These are phyloP conservation scores for Lytechinus variegatus DNA, from an alignment of 35 echinoderm and acorn worm genomes.

Conservation along the genomic window DNA sequence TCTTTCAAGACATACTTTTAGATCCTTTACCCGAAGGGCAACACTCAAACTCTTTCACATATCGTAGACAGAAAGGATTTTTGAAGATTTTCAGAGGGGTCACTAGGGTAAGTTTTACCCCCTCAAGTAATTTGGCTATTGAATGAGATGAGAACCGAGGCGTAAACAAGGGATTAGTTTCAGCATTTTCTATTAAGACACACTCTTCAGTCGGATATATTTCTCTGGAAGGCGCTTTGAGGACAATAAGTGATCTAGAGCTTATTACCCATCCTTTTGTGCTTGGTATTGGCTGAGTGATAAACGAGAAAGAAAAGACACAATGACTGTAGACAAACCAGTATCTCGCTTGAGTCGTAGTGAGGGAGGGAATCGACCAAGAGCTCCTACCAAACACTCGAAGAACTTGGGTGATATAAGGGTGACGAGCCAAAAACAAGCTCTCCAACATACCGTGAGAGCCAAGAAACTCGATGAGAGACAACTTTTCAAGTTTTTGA, in stretches of 20 bases:
- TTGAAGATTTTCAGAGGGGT: neutral
- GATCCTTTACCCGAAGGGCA: neutral
- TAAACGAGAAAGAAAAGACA: neutral
- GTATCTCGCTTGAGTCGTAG: neutral
- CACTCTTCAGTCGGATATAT: neutral
- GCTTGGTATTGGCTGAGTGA: neutral
- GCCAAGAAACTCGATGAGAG: conserved; percentile 87
- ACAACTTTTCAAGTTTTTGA: conserved; percentile 78
- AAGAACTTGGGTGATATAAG: conserved; percentile 63
- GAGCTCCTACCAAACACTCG: conserved; percentile 21
- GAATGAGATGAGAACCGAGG: neutral
- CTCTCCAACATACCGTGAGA: conserved; percentile 79
- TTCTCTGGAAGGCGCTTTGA: neutral
- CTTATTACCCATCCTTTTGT: neutral
- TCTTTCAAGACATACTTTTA: neutral
- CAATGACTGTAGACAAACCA: conserved; percentile 16
- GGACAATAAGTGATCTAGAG: neutral
- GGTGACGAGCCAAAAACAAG: conserved; percentile 79
- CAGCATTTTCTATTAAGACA: neutral
- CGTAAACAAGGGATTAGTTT: neutral
- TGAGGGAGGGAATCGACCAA: neutral
- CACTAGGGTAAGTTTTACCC: neutral
- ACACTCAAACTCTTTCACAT: neutral
- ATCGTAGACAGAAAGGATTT: neutral
- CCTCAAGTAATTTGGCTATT: neutral